phyloP scores from a whole-genome alignment of 1,140 invertebrate genomes.

The Hypsibius dujardini region DNA sequence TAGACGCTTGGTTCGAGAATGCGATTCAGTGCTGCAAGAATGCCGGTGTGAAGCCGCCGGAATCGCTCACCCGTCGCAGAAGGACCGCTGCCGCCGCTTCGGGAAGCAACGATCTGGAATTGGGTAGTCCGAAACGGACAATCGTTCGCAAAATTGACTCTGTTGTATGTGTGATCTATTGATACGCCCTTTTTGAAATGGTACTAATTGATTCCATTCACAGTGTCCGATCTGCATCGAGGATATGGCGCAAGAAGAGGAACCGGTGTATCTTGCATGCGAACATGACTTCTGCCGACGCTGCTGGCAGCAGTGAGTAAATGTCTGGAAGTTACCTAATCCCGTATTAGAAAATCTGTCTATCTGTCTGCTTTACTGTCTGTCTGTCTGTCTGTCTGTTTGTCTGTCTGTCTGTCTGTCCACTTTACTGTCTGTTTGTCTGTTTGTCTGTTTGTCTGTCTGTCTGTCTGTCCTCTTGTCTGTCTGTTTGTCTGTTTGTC shows the following conservation, averaged over 20 bases:
- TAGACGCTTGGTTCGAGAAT: constrained; percentile 53
- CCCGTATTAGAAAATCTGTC: no score
- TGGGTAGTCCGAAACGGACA: constrained; percentile 23
- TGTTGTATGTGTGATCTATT: constrained; percentile 20
- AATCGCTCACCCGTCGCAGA: constrained; percentile 19
- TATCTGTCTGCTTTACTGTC: no score
- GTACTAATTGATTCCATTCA: constrained; percentile 25
- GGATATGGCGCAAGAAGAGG: constrained; percentile 28
- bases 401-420: not conserved
- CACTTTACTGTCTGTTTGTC: no score
- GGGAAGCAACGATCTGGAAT: not conserved
- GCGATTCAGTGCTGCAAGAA: constrained; percentile 46
- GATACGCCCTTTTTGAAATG: constrained; percentile 17
- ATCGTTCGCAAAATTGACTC: constrained; percentile 21
- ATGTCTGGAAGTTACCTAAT: no score
- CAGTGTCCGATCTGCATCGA: constrained; percentile 48
- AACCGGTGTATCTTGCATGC: constrained; percentile 39
- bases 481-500: no score
- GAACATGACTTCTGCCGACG: constrained; percentile 45
- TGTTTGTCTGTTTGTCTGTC: no score
- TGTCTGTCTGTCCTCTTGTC: no score
- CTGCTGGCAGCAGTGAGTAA: constrained; percentile 43
- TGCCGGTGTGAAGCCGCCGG: constrained; percentile 46
- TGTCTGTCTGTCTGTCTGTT: constrained; percentile 19
- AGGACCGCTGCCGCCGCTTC: constrained; percentile 23